These are phyloP conservation scores for Aurelia sp. DNA, from an alignment of 30 jellyfish, hydroid and myxozoan species.

Conservation along the genomic window DNA sequence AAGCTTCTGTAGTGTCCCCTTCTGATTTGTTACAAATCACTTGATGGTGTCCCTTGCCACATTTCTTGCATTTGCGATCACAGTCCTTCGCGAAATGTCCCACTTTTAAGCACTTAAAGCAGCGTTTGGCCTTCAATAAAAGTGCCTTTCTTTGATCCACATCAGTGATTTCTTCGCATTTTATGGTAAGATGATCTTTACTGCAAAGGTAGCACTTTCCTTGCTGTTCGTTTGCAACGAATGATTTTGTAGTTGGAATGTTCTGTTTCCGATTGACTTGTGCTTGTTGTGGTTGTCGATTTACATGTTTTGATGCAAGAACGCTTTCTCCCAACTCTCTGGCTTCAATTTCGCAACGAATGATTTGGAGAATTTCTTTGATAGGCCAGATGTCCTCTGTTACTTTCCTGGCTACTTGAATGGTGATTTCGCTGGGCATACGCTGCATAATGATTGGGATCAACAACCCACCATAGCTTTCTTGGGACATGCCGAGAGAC, in stretches of 20 bases:
- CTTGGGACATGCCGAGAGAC: slow-evolving; percentile 38
- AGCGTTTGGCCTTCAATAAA: slow-evolving; percentile 33
- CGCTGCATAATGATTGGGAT: slow-evolving; percentile 59
- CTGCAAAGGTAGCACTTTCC: slow-evolving; percentile 37
- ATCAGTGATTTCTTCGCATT: slow-evolving; percentile 43
- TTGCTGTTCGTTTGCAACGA: slow-evolving; percentile 20
- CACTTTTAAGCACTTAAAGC: slow-evolving; percentile 48
- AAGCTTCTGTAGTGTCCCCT: background rate
- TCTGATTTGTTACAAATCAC: slow-evolving; percentile 10
- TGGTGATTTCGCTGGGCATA: slow-evolving; percentile 45
- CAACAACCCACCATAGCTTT: slow-evolving; percentile 67
- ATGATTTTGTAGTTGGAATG: slow-evolving; percentile 15
- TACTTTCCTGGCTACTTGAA: slow-evolving; percentile 61
- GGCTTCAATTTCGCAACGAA: slow-evolving; percentile 63
- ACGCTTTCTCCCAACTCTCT: slow-evolving; percentile 38
- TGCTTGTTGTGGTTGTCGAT: slow-evolving; percentile 7
- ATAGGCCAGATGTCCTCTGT: slow-evolving; percentile 66
- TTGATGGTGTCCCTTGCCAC: slow-evolving; percentile 27
- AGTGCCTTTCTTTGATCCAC: slow-evolving; percentile 8
- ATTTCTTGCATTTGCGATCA: slow-evolving; percentile 7
- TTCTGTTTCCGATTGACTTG: background rate
- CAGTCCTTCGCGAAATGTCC: slow-evolving; percentile 30
- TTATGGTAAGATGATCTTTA: slow-evolving; percentile 30
- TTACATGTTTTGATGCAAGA: background rate
- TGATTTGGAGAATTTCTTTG: slow-evolving; percentile 28